Evolutionary conservation across 2,888 invertebrate species (phyloP).

Genomic region (Anaspis maculata): DNA sequence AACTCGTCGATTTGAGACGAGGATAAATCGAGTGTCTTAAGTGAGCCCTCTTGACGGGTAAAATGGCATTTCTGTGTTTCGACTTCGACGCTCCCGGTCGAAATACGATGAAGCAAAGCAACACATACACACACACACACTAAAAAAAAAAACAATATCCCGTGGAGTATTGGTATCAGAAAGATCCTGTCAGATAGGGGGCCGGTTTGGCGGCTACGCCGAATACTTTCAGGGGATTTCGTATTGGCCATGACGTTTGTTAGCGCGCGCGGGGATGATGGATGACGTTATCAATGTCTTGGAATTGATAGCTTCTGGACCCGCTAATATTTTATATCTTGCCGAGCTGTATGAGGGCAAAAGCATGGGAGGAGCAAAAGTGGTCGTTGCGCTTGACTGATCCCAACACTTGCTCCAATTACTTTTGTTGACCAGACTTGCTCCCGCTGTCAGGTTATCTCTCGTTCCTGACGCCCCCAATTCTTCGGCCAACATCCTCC

Average conservation of each 20-base stretch:
- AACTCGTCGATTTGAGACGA: constrained; percentile 13
- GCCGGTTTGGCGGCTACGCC: constrained; percentile 5
- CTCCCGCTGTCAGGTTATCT: constrained; percentile 12
- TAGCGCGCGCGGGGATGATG: constrained; percentile 17
- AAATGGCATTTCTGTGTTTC: constrained; percentile 16
- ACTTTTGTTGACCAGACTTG: constrained; percentile 12
- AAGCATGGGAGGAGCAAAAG: constrained; percentile 9
- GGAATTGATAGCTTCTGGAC: constrained; percentile 23
- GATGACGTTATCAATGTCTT: constrained; percentile 24
- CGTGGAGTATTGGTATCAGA: constrained; percentile 9
- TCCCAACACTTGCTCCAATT: constrained; percentile 17
- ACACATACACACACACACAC: too few species aligned
- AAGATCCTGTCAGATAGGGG: constrained; percentile 12
- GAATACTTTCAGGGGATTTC: constrained; percentile 10
- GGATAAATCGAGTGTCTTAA: constrained; percentile 13
- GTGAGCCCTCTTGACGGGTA: constrained; percentile 1
- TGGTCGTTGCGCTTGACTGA: constrained; percentile 9
- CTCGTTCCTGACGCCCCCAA: too few species aligned
- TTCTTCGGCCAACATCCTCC: too few species aligned
- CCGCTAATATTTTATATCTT: constrained; percentile 22
- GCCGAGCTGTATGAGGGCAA: too few species aligned
- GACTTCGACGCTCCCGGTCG: constrained; percentile 5
- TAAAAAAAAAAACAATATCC: constrained; percentile 12
- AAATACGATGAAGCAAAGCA: too few species aligned
- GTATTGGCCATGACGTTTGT: constrained; percentile 20